These are phyloP conservation scores for Rhincodon typus DNA, from an alignment of 2,797 vertebrate species.

Conservation along the genomic window DNA sequence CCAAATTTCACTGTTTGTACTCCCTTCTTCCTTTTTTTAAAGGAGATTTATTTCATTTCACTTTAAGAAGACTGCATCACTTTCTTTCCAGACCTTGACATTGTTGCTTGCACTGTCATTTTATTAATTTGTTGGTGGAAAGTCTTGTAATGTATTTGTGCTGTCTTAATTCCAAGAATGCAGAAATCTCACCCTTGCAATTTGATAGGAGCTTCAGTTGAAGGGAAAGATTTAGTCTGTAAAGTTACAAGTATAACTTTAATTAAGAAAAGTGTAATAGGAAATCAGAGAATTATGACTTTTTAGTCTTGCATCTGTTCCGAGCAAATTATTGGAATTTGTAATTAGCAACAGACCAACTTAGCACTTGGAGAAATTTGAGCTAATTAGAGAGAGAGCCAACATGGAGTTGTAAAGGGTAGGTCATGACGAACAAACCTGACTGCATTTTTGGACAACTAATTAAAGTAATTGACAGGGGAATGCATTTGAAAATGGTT, in stretches of 20 bases:
- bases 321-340: not conserved
- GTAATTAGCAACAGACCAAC: not conserved
- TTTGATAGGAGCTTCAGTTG: too few species aligned
- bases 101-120: not conserved
- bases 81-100: not conserved
- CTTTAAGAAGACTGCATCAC: not conserved
- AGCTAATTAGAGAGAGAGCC: not conserved
- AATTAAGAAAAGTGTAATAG: not conserved
- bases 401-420: not conserved
- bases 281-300: not conserved
- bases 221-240: too few species aligned
- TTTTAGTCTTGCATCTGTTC: not conserved
- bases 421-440: not conserved
- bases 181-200: too few species aligned
- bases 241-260: not conserved
- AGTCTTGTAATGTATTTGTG: not conserved
- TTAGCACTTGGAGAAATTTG: not conserved
- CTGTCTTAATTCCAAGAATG: not conserved
- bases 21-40: not conserved
- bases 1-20: slow-evolving; percentile 2
- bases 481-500: not conserved
- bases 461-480: not conserved
- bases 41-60: not conserved
- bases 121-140: slow-evolving; percentile 3
- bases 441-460: not conserved